These are phyloP conservation scores for Tragelaphus imberbis DNA, from an alignment of 2,113 vertebrate species.

Conservation along the genomic window DNA sequence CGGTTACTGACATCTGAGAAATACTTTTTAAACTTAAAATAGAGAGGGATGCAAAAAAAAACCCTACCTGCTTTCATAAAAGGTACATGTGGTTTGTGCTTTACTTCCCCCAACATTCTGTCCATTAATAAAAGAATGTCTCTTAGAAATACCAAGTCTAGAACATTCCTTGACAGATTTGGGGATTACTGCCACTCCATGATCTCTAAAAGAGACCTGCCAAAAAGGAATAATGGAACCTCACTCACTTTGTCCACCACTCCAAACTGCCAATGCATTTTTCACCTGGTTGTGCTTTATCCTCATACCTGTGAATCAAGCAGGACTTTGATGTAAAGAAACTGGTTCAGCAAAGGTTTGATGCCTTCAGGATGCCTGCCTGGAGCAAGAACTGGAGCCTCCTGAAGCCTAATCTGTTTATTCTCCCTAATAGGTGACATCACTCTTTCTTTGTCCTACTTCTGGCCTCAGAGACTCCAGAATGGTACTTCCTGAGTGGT, in stretches of 20 bases:
- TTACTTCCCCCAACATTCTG: neutral
- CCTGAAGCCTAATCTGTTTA: neutral
- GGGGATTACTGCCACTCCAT: neutral
- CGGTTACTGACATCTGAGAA: constrained; percentile 38
- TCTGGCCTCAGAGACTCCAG: neutral
- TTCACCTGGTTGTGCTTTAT: neutral
- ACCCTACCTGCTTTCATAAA: neutral
- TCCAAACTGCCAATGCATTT: neutral
- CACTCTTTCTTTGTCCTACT: neutral
- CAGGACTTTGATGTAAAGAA: neutral
- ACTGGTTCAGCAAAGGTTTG: neutral
- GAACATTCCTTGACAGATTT: neutral
- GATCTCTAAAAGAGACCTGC: neutral
- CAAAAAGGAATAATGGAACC: neutral
- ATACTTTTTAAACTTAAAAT: constrained; percentile 13
- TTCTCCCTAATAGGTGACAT: neutral
- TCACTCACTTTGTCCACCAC: neutral
- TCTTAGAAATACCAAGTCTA: neutral
- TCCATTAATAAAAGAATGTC: neutral
- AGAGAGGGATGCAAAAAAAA: neutral
- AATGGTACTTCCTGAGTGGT: neutral
- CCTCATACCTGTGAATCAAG: neutral
- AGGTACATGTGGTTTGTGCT: neutral
- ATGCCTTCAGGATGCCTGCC: accelerated
- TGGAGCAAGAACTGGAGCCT: neutral